Conservation (phyloP, 1,140 invertebrate species). For the Cydia fagiglandana region DNA sequence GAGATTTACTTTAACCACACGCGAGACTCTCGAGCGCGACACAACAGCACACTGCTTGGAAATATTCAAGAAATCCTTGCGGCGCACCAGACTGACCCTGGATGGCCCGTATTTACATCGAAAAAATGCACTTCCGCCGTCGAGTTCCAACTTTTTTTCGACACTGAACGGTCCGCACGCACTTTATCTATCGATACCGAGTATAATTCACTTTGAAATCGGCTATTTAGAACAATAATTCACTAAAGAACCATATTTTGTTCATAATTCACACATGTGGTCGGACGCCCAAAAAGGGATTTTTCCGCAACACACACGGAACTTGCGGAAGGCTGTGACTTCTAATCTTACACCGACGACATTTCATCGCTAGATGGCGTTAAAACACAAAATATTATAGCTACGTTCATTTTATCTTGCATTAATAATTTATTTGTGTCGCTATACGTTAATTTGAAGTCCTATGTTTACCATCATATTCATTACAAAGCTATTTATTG, state of each 20-base stretch:
- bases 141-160: conserved; percentile 64
- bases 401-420: conserved; percentile 51
- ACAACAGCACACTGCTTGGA: conserved; percentile 44
- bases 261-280: conserved; percentile 79
- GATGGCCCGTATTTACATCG: conserved; percentile 77
- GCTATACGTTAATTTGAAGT: not conserved
- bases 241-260: conserved; percentile 76
- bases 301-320: conserved; percentile 79
- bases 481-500: not conserved
- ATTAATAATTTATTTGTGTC: not conserved
- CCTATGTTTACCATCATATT: not conserved
- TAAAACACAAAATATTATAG: conserved; percentile 47
- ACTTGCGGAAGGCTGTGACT: conserved; percentile 77
- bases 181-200: conserved; percentile 59
- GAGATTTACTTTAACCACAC: conserved; percentile 32
- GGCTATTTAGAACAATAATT: conserved; percentile 61
- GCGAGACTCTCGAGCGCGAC: conserved; percentile 37
- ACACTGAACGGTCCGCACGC: conserved; percentile 57
- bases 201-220: conserved; percentile 56
- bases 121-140: conserved; percentile 76
- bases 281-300: conserved; percentile 80
- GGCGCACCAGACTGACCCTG: conserved; percentile 75
- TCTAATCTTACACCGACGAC: conserved; percentile 73
- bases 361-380: conserved; percentile 69
- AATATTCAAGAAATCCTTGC: conserved; percentile 65